Percentiles rank a stretch among this genome's conserved stretches.
Conservation (phyloP, 2,113 vertebrate species). For the Astatotilapia flaviijosephi region DNA sequence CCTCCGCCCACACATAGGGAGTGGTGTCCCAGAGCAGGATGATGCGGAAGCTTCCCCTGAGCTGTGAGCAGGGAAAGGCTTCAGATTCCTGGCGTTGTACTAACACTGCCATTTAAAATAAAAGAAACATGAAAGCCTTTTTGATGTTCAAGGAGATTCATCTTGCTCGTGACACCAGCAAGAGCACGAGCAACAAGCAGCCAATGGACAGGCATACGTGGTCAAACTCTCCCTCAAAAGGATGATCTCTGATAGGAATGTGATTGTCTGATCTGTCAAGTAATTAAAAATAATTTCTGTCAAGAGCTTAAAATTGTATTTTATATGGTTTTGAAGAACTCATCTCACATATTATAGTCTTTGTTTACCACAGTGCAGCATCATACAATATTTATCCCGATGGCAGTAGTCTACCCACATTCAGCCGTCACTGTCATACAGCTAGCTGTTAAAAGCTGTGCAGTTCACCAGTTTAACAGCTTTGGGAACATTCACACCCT, state of each 20-base stretch:
- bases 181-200: background rate
- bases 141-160: constrained; percentile 65
- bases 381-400: constrained; percentile 43
- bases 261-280: background rate
- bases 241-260: background rate
- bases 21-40: background rate
- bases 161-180: constrained; percentile 35
- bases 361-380: constrained; percentile 3
- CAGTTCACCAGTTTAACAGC: constrained; percentile 30
- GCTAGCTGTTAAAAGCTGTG: constrained; percentile 37
- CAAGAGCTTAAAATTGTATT: background rate
- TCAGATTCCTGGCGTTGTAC: constrained; percentile 44
- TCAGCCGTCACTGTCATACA: constrained; percentile 41
- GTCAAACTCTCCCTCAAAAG: background rate
- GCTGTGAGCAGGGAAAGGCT: constrained; percentile 17
- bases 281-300: background rate
- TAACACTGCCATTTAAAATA: constrained; percentile 63
- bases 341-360: background rate
- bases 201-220: background rate
- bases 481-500: constrained; percentile 32
- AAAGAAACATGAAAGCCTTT: constrained; percentile 67
- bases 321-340: background rate
- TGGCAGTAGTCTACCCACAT: constrained; percentile 45
- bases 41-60: background rate
- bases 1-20: background rate